Conservation (phyloP, 2,113 vertebrate species). For the Tringa solitaria region DNA sequence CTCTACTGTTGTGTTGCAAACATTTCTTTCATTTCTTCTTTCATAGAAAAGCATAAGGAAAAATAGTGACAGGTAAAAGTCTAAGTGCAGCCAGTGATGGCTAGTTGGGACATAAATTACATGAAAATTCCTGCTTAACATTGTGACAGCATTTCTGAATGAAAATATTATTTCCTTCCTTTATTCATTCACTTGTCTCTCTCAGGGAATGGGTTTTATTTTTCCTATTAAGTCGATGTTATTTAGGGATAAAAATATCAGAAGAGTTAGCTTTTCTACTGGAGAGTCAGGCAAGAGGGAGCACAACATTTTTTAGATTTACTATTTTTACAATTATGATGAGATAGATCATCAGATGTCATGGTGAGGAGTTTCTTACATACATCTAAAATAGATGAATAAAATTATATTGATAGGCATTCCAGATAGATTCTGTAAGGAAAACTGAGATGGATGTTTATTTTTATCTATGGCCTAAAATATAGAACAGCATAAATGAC, state of each 20-base stretch:
- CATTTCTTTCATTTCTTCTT: background rate
- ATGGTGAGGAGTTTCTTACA: background rate
- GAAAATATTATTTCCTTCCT: background rate
- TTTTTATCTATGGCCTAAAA: constrained; percentile 4
- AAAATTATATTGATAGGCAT: background rate
- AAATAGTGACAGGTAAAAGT: background rate
- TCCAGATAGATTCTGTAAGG: background rate
- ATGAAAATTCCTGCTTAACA: background rate
- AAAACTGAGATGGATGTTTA: background rate
- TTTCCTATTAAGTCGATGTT: background rate
- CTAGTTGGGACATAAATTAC: background rate
- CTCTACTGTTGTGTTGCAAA: background rate
- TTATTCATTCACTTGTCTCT: background rate
- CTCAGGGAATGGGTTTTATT: background rate
- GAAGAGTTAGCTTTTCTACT: background rate
- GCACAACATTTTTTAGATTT: background rate
- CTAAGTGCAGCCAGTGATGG: background rate
- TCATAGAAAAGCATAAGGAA: background rate
- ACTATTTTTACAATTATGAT: constrained; percentile 4
- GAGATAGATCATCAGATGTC: background rate
- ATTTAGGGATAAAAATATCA: background rate
- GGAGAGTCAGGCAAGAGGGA: background rate
- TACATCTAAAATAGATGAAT: background rate
- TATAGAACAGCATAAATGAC: background rate
- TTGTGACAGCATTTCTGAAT: background rate